Conservation (phyloP, 2,113 vertebrate genomes). For the Chloropsis hardwickii region DNA sequence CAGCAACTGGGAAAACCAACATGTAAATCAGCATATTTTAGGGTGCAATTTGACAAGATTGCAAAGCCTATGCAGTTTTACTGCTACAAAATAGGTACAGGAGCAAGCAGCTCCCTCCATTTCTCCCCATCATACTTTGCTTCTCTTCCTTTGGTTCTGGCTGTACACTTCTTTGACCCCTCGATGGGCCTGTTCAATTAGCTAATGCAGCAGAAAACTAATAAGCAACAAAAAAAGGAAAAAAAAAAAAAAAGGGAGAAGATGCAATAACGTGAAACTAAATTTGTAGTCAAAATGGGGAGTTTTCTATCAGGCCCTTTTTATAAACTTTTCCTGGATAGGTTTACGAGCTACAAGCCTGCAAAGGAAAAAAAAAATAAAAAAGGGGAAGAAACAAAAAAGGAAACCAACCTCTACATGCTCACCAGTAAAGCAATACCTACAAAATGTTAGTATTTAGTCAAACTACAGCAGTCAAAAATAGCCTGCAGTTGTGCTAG, state of each 20-base stretch:
- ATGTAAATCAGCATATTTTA: constrained; percentile 20
- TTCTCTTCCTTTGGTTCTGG: background rate
- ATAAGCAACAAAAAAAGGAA: background rate
- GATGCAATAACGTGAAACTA: background rate
- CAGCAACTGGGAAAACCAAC: background rate
- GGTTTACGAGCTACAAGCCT: background rate
- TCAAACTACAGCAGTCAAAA: background rate
- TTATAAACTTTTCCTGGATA: background rate
- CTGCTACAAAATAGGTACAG: background rate
- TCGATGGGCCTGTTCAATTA: background rate
- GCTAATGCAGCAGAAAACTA: constrained; percentile 9
- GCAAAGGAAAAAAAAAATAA: background rate
- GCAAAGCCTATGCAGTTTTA: background rate
- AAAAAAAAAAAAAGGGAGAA: background rate
- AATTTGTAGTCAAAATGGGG: background rate
- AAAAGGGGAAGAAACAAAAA: background rate
- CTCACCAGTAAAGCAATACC: background rate
- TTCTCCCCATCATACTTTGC: background rate
- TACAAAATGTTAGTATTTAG: background rate
- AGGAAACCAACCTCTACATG: accelerated
- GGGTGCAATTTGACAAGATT: background rate
- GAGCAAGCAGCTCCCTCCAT: background rate
- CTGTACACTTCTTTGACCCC: background rate
- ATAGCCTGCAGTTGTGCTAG: background rate
- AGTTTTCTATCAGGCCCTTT: background rate